These are phyloP conservation scores for Athene cunicularia DNA, from an alignment of 2,113 vertebrate genomes.

Conservation along the genomic window DNA sequence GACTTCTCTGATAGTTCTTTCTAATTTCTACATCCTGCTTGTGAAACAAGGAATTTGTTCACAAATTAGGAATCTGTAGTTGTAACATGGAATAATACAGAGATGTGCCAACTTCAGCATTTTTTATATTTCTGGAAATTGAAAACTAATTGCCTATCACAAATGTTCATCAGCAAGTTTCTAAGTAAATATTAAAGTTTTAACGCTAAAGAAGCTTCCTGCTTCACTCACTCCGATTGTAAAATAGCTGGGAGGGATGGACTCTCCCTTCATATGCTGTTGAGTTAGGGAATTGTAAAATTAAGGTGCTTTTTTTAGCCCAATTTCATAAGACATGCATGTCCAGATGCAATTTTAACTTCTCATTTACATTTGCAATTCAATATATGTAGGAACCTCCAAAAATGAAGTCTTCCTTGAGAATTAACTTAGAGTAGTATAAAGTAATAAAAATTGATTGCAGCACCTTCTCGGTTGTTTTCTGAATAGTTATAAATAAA, in stretches of 20 bases:
- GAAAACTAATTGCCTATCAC: constrained; percentile 47
- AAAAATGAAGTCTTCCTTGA: background rate
- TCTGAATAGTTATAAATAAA: constrained; percentile 4
- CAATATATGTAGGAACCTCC: background rate
- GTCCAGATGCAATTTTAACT: constrained; percentile 35
- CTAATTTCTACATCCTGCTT: background rate
- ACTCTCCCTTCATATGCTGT: background rate
- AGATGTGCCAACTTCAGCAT: constrained; percentile 5
- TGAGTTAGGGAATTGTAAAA: background rate
- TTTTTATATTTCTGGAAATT: constrained; percentile 8
- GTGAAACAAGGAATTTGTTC: background rate
- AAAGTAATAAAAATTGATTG: constrained; percentile 6
- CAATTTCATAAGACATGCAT: background rate
- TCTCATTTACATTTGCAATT: constrained; percentile 35
- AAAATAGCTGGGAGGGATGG: background rate
- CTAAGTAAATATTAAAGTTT: constrained; percentile 31
- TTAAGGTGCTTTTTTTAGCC: constrained; percentile 4
- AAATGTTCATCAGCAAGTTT: constrained; percentile 33
- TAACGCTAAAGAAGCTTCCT: background rate
- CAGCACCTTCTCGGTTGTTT: background rate
- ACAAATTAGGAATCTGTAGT: background rate
- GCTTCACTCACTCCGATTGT: background rate
- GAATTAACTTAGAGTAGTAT: constrained; percentile 4
- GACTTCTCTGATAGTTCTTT: constrained; percentile 2
- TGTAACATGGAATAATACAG: background rate